Percentiles rank a stretch among this genome's conserved stretches.
Conservation (phyloP, 2,113 vertebrate genomes). For the Mormoops blainvillei region DNA sequence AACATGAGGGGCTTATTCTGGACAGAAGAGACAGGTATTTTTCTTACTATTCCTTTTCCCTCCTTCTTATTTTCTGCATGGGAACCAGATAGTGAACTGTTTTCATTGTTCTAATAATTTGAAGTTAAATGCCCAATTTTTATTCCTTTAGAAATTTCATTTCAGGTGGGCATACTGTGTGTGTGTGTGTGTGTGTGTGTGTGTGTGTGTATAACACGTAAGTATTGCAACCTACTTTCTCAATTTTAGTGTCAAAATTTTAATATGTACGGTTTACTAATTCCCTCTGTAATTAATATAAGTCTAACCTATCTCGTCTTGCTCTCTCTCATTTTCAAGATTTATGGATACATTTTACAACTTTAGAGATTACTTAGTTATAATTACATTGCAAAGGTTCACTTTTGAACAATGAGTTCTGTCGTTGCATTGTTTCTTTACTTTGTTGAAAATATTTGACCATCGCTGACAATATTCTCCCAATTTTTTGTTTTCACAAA, state of each 20-base stretch:
- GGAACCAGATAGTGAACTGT: no score
- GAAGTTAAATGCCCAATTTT: not conserved
- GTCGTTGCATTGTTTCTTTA: not conserved
- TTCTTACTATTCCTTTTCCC: no score
- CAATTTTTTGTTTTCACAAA: not conserved
- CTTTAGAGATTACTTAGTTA: not conserved
- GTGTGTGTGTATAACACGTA: not conserved
- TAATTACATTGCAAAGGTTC: not conserved
- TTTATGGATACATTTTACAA: not conserved
- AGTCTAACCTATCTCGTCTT: not conserved
- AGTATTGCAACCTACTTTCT: not conserved
- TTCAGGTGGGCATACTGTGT: not conserved
- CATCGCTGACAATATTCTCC: not conserved
- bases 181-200: no score
- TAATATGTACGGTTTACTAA: not conserved
- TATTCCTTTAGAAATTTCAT: not conserved
- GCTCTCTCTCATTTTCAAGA: not conserved
- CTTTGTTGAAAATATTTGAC: not conserved
- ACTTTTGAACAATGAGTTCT: not conserved
- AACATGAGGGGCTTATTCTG: not conserved
- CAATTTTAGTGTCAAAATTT: not conserved
- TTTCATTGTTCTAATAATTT: no score
- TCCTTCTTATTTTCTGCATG: no score
- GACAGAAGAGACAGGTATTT: no score
- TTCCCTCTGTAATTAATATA: not conserved